Conservation (phyloP, 2,888 invertebrate genomes). For the Epirrita christyi region DNA sequence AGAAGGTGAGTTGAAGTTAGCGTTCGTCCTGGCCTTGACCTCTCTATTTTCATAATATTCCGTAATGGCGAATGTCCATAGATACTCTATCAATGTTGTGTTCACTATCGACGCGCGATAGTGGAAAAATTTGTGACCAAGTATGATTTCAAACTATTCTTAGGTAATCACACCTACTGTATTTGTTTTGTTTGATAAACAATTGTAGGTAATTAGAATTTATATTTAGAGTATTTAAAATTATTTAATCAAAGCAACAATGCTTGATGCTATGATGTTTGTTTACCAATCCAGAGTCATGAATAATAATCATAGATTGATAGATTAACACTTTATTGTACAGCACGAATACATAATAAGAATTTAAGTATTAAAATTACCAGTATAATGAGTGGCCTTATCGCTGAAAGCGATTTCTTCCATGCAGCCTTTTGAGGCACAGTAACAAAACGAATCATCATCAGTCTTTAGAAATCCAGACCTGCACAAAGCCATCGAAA, state of each 20-base stretch:
- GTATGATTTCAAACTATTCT: background rate
- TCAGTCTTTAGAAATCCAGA: too few species aligned
- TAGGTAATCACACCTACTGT: background rate
- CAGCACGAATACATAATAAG: too few species aligned
- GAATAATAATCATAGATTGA: too few species aligned
- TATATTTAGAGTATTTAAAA: background rate
- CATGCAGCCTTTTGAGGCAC: too few species aligned
- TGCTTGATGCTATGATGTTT: background rate
- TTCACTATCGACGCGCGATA: slow-evolving; percentile 66
- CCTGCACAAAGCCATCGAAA: too few species aligned
- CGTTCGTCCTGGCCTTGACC: slow-evolving; percentile 83
- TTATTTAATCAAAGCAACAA: background rate
- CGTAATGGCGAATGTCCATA: slow-evolving; percentile 79
- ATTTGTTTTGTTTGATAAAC: slow-evolving; percentile 10
- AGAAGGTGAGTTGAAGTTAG: slow-evolving; percentile 73
- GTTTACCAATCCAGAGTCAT: too few species aligned
- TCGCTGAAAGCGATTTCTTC: too few species aligned
- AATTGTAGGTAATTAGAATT: background rate
- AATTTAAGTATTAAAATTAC: too few species aligned
- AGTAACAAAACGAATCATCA: too few species aligned
- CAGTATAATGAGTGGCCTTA: too few species aligned
- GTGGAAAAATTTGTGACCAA: slow-evolving; percentile 58
- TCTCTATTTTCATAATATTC: slow-evolving; percentile 85
- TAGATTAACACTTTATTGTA: too few species aligned
- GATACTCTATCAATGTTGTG: slow-evolving; percentile 76